Conservation (phyloP, 2,113 vertebrate species). For the Orcinus orca region DNA sequence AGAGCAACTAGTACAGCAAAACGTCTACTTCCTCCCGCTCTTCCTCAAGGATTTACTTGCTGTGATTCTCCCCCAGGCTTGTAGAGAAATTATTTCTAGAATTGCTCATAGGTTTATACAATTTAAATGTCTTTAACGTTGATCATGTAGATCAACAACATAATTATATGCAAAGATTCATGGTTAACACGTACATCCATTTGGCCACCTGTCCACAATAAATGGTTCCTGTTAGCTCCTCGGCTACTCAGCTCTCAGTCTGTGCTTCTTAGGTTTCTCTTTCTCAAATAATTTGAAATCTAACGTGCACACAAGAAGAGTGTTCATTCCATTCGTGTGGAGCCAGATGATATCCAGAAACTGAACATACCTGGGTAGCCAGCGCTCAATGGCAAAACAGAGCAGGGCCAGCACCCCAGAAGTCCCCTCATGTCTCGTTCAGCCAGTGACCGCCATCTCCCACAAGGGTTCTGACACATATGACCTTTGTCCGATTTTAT, state of each 20-base stretch:
- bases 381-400: not conserved
- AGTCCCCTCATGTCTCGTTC: not conserved
- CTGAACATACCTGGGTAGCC: rapidly evolving
- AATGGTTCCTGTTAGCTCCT: not conserved
- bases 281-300: not conserved
- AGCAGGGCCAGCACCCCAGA: not conserved
- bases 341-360: not conserved
- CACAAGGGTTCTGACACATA: not conserved
- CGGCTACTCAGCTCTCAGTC: too few relatives aligned
- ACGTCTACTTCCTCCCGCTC: not conserved
- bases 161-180: not conserved
- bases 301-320: not conserved
- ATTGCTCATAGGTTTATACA: not conserved
- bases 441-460: not conserved
- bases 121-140: not conserved
- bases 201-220: not conserved
- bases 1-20: too few relatives aligned
- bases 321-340: not conserved
- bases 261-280: not conserved
- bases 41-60: not conserved
- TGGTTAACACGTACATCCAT: not conserved
- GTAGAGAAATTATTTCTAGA: not conserved
- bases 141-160: not conserved
- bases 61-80: not conserved
- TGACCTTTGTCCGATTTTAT: too few relatives aligned